Evolutionary conservation across 2,888 invertebrate genomes (phyloP).

Genomic region (Stenotaenia linearis): DNA sequence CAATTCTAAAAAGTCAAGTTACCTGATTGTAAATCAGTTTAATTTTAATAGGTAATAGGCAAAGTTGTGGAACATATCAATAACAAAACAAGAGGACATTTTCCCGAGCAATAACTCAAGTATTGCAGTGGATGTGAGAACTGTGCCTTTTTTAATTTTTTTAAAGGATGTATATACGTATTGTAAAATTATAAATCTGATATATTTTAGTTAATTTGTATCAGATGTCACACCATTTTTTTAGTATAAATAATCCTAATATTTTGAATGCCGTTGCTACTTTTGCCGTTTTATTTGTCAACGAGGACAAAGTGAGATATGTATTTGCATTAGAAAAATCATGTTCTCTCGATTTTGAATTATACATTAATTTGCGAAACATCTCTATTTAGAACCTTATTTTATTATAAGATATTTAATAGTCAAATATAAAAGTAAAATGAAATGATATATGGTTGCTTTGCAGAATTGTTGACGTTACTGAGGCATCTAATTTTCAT

Average conservation of each 20-base stretch:
- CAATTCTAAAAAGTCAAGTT: not conserved
- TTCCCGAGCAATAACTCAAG: conserved; percentile 13
- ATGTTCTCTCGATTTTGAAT: not conserved
- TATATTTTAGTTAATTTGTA: conserved; percentile 24
- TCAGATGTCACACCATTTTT: conserved; percentile 22
- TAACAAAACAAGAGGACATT: not conserved
- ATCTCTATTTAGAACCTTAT: not conserved
- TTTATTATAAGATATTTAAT: conserved; percentile 4
- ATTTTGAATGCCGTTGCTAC: not conserved
- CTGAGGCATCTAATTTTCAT: conserved; percentile 20
- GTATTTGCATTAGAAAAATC: not conserved
- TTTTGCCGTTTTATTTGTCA: not conserved
- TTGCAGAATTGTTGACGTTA: conserved; percentile 12
- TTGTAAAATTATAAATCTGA: conserved; percentile 10
- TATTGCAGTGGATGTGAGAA: conserved; percentile 24
- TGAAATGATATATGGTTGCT: not conserved
- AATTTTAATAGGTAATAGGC: conserved; percentile 8
- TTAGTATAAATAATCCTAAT: conserved; percentile 1
- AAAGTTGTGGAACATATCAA: conserved; percentile 22
- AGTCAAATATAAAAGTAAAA: not conserved
- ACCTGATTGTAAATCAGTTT: not conserved
- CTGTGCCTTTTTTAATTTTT: conserved; percentile 2
- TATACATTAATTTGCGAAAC: not conserved
- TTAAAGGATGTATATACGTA: conserved; percentile 14
- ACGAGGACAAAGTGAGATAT: not conserved